phyloP scores from a whole-genome alignment of 2,797 vertebrate genomes.

The Catamblyrhynchus diadema region DNA sequence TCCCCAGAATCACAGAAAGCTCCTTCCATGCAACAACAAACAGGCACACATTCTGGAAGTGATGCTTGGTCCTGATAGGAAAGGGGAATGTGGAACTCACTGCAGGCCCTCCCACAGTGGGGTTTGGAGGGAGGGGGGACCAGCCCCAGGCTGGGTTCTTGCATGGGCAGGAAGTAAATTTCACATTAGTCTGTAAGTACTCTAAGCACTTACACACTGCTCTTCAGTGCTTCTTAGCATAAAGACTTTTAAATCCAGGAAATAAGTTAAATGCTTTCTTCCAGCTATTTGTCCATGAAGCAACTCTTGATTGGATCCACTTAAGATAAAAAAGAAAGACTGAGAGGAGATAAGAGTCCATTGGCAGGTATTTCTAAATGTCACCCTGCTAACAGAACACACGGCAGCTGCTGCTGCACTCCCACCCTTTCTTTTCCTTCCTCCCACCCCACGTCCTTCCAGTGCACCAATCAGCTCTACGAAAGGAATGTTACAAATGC shows the following conservation, averaged over 20 bases:
- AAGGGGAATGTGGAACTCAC: background rate
- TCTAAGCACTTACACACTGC: background rate
- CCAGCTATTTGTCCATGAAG: background rate
- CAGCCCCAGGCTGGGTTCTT: background rate
- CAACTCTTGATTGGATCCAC: background rate
- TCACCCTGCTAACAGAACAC: background rate
- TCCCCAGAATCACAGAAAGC: background rate
- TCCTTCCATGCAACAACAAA: background rate
- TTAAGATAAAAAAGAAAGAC: background rate
- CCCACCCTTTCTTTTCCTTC: background rate
- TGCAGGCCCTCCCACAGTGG: background rate
- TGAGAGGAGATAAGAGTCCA: background rate
- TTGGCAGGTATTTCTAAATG: background rate
- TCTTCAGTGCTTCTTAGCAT: background rate
- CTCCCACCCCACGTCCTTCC: background rate
- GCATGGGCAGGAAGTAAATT: background rate
- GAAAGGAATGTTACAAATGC: background rate
- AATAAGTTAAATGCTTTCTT: background rate
- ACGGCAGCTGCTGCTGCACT: background rate
- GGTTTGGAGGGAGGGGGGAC: no score
- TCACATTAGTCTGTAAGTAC: background rate
- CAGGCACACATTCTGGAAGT: accelerated
- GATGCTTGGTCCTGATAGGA: background rate
- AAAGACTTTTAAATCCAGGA: background rate
- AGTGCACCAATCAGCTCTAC: background rate